Conservation (phyloP, 2,888 invertebrate genomes). For the Agrotis clavis region DNA sequence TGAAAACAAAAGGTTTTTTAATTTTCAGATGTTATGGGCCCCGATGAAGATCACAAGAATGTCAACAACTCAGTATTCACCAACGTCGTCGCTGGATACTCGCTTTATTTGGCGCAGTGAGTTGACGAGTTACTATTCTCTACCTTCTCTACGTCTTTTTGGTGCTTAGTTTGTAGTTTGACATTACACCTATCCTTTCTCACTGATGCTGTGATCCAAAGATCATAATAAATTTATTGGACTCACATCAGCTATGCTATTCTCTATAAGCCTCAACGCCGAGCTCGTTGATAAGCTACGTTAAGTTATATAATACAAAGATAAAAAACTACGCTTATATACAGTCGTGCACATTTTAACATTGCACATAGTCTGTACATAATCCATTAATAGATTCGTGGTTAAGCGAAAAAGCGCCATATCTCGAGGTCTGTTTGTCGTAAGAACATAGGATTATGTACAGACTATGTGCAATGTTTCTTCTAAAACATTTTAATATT, state of each 20-base stretch:
- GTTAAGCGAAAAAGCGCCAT: too few species aligned
- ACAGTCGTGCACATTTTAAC: too few species aligned
- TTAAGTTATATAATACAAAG: too few species aligned
- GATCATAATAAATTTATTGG: neutral
- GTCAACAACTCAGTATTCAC: constrained; percentile 91
- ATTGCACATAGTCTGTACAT: too few species aligned
- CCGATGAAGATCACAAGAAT: constrained; percentile 92
- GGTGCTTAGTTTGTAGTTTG: neutral
- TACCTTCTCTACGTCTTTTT: neutral
- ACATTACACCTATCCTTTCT: neutral
- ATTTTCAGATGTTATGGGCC: constrained; percentile 91
- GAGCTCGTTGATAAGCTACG: too few species aligned
- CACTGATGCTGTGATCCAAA: neutral
- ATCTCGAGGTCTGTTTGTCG: too few species aligned
- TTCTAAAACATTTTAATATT: too few species aligned
- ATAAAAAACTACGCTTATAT: too few species aligned
- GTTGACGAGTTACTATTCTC: constrained; percentile 46
- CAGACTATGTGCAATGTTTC: too few species aligned
- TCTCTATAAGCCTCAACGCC: too few species aligned
- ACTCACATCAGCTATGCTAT: neutral
- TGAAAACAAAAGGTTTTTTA: neutral
- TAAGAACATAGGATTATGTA: too few species aligned
- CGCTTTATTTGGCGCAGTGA: constrained; percentile 91
- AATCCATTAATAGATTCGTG: too few species aligned
- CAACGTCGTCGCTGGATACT: constrained; percentile 91